Evolutionary conservation across 2,888 invertebrate species (phyloP), one percentile per base, ranked within the genome.

Genomic region (Galeopsomyia nigrocyanea): DNA sequence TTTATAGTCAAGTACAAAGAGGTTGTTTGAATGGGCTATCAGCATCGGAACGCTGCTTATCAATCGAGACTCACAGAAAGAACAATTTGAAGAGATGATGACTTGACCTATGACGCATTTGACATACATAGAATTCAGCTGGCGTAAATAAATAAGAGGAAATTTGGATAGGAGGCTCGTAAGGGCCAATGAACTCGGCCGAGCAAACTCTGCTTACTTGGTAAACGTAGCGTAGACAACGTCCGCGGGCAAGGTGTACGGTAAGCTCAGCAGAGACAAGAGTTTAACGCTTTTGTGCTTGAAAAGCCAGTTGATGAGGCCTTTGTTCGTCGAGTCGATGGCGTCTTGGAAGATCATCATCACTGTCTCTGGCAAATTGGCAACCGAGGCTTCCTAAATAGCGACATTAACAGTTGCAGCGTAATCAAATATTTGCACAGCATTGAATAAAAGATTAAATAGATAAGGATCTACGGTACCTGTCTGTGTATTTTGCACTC

Each of bases 331-430:
- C 0, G 95, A 92, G 84, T 97, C 95, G 77, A 97, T 96, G 0
- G 96, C 97, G 83, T 95, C 95, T 89, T 97, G 96, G 86, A 98
- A 94, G 82, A 95, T 93, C 79, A 92, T 93, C 87, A 95, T 90
- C 80, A 98, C 95, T 0, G 94, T 94, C 83, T 96, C 96, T 13
- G 97, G 97, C 78, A 98, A 91, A 83, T 94, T 94, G 75, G 95
- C 96, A 39, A 93, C 91, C 75, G 95, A 89, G 16, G 97, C 95
- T 87, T 95, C 95, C 95, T 95, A 82, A 73, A 76, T 26, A 58
- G 74, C 19, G 10, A 10, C 31, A 7, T 31, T 31, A 39, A 13
- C 13, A 39, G 1, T 10, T 10, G 7, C 10, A 39, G 39, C 39
- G 39, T 7, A 13, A 39, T 10, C 39, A 39, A 39, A 7, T 1